Base-by-base conservation (phyloP, 2,888 invertebrate genomes). In the Harmothoe impar region DNA sequence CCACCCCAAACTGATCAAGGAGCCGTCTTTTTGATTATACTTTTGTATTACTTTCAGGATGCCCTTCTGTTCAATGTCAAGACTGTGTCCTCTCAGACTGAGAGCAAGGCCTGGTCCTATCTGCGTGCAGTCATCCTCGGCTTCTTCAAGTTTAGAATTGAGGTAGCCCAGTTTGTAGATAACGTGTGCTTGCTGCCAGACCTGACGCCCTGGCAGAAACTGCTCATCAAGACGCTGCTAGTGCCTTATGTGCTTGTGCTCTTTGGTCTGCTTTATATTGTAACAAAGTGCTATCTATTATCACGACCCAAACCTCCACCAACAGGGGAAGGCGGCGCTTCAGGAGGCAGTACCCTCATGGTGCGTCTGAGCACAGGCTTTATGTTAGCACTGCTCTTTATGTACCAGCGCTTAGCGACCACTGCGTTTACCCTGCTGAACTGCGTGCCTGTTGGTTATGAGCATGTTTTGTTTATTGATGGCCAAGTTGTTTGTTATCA, bases 31-130 rank as follows among this genome's bases (percentile, higher is more conserved):
- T 91, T 93, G 54, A 93, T 93, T 52, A 93, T 93, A 35, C 91
- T 93, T 25, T 91, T 92, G 77, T 93, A 93, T 72, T 93, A 93
- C 90, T 93, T 93, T 89, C 93, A 93, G 72, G 93, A 93, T 72
- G 91, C 93, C 12, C 62, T 85, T 43, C 90, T 93, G 78, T 91
- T 93, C 29, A 90, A 91, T 56, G 89, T 92, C 17, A 92, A 91
- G 86, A 91, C 91, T 0, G 90, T 90, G 5, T 86, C 51, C 29
- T 81, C 77, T 0, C 56, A 54, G 25, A 35, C 84, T 23, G 92
- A 92, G 52, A 35, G 35, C n/a, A 90, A 88, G 52, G 52, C 25
- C 17, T 56, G 89, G 89, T 56, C 89, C 29, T 68, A 89, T 29
- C 52, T 92, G 51, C 90, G 90, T 52, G 90, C 89, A 15, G 68